These are phyloP conservation scores for Platycercus adscitus DNA, from an alignment of 2,113 vertebrate species.

Conservation along the genomic window DNA sequence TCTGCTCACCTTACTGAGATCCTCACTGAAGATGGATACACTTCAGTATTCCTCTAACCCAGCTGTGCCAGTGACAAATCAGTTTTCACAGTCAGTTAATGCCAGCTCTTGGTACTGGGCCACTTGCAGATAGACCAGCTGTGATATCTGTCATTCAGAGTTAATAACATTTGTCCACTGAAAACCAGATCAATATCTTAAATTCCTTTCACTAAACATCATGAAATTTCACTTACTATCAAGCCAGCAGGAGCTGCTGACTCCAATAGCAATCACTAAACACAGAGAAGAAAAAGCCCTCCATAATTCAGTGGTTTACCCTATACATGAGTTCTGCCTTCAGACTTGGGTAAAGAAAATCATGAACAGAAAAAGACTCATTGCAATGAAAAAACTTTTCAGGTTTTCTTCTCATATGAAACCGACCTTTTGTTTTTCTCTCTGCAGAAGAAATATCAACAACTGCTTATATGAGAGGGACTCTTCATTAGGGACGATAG, in stretches of 20 bases:
- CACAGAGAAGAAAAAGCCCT: not conserved
- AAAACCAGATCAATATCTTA: not conserved
- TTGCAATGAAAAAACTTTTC: not conserved
- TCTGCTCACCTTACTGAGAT: not conserved
- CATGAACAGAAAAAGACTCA: not conserved
- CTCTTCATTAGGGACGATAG: not conserved
- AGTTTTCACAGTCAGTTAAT: not conserved
- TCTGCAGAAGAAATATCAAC: not conserved
- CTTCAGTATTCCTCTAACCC: not conserved
- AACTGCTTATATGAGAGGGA: not conserved
- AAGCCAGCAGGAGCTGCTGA: not conserved
- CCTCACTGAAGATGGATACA: not conserved
- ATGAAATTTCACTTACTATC: not conserved
- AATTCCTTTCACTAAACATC: not conserved
- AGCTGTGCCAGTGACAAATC: not conserved
- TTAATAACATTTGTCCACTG: not conserved
- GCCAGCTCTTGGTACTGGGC: not conserved
- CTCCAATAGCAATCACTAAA: not conserved
- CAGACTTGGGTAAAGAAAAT: not conserved
- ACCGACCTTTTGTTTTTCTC: not conserved
- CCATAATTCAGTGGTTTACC: not conserved
- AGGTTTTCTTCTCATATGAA: not conserved
- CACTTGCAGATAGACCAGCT: not conserved
- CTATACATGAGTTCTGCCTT: not conserved
- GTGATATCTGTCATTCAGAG: not conserved